phyloP scores from a whole-genome alignment of 2,797 vertebrate genomes.

The Ibycter americanus region DNA sequence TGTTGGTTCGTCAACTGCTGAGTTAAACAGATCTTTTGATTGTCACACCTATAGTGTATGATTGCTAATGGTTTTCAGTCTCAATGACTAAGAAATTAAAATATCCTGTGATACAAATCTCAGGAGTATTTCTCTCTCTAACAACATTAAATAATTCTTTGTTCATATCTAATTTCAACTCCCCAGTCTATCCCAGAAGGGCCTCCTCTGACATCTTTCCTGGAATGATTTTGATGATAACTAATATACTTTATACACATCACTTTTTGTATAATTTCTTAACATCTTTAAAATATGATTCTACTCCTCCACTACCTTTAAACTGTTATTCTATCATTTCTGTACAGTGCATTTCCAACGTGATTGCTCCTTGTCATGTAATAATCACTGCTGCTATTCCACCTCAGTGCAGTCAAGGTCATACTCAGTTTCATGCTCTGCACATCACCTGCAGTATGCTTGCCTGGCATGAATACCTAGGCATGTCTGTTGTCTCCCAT shows the following conservation, averaged over 20 bases:
- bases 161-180: conserved; percentile 6
- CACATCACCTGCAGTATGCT: not conserved
- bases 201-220: not conserved
- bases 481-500: not conserved
- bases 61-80: not conserved
- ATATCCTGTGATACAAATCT: not conserved
- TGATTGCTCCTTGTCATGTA: not conserved
- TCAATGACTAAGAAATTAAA: not conserved
- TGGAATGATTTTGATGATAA: not conserved
- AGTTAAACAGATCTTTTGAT: not conserved
- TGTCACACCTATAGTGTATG: not conserved
- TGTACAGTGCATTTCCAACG: not conserved
- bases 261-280: not conserved
- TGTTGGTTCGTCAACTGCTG: not conserved
- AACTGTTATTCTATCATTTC: not conserved
- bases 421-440: not conserved
- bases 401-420: not conserved
- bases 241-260: not conserved
- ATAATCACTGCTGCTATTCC: not conserved
- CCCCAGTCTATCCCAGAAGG: not conserved
- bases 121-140: conserved; percentile 15
- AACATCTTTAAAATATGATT: not conserved
- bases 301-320: not conserved
- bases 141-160: conserved; percentile 1
- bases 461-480: not conserved